These are phyloP conservation scores for Alligator mississippiensis DNA, from an alignment of 2,113 vertebrate genomes.

Conservation along the genomic window DNA sequence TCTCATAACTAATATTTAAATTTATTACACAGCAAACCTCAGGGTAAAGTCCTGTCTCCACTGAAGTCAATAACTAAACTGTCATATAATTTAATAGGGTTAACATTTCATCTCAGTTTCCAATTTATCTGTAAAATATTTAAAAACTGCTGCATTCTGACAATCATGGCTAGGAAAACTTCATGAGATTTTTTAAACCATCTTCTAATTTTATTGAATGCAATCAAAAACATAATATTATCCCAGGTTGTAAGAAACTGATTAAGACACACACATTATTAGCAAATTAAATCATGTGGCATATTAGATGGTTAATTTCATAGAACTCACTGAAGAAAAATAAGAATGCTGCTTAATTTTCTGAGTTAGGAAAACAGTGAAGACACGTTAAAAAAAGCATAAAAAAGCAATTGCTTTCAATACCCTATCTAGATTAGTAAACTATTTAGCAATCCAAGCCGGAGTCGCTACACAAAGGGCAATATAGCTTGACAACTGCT, in stretches of 20 bases:
- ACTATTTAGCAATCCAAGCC: not conserved
- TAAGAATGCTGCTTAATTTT: not conserved
- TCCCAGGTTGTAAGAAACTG: not conserved
- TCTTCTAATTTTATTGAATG: not conserved
- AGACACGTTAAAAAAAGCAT: not conserved
- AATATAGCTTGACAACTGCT: not conserved
- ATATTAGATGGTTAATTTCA: not conserved
- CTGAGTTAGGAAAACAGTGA: not conserved
- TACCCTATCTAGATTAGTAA: not conserved
- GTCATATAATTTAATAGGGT: not conserved
- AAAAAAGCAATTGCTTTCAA: not conserved
- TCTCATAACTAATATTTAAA: not conserved
- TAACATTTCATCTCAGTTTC: not conserved
- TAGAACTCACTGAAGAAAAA: not conserved
- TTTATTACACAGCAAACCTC: not conserved
- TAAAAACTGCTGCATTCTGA: not conserved
- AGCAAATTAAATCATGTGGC: not conserved
- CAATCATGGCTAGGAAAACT: not conserved
- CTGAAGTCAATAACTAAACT: conserved; percentile 7
- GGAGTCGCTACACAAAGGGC: not conserved
- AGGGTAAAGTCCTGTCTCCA: too few species aligned
- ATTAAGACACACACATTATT: not conserved
- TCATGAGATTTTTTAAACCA: too few species aligned
- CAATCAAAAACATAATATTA: not conserved
- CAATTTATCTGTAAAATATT: not conserved